These are phyloP conservation scores for Melanophora roralis DNA, from an alignment of 2,888 invertebrate genomes.

Conservation along the genomic window DNA sequence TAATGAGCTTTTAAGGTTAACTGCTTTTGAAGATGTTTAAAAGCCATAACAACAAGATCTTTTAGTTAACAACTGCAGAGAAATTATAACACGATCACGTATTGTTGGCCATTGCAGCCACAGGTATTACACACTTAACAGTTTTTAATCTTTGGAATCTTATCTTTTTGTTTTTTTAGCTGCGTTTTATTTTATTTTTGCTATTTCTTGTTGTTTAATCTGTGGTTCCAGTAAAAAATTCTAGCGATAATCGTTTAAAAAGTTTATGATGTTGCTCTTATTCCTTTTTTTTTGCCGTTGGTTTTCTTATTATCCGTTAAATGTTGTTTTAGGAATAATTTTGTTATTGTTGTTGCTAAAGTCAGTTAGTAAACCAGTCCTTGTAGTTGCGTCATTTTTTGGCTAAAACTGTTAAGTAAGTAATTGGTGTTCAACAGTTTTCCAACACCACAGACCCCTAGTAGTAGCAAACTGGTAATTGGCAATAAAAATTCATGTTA, in stretches of 20 bases:
- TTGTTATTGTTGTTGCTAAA: not conserved
- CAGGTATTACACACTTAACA: slow-evolving; percentile 61
- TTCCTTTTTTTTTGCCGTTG: slow-evolving; percentile 22
- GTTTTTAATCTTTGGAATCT: slow-evolving; percentile 60
- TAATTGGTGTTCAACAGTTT: slow-evolving; percentile 42
- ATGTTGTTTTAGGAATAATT: not conserved
- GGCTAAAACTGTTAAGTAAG: slow-evolving; percentile 38
- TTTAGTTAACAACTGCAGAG: not conserved
- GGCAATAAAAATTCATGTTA: slow-evolving; percentile 76
- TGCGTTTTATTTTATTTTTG: slow-evolving; percentile 8
- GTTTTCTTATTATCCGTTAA: slow-evolving; percentile 46
- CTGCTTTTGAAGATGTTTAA: slow-evolving; percentile 39
- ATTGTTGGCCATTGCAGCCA: slow-evolving; percentile 56
- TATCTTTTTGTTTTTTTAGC: slow-evolving; percentile 47
- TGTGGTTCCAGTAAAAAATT: slow-evolving; percentile 9
- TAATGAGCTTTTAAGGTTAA: slow-evolving; percentile 62
- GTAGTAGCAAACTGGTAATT: slow-evolving; percentile 69
- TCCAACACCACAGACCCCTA: slow-evolving; percentile 37
- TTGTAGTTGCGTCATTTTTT: slow-evolving; percentile 33
- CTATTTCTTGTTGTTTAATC: slow-evolving; percentile 32
- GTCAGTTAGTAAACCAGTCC: slow-evolving; percentile 12
- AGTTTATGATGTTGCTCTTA: not conserved
- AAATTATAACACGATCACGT: slow-evolving; percentile 59
- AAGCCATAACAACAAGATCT: slow-evolving; percentile 24
- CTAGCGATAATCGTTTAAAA: slow-evolving; percentile 51